These are phyloP conservation scores for Myiagra hebetior DNA, from an alignment of 2,113 vertebrate species.

Conservation along the genomic window DNA sequence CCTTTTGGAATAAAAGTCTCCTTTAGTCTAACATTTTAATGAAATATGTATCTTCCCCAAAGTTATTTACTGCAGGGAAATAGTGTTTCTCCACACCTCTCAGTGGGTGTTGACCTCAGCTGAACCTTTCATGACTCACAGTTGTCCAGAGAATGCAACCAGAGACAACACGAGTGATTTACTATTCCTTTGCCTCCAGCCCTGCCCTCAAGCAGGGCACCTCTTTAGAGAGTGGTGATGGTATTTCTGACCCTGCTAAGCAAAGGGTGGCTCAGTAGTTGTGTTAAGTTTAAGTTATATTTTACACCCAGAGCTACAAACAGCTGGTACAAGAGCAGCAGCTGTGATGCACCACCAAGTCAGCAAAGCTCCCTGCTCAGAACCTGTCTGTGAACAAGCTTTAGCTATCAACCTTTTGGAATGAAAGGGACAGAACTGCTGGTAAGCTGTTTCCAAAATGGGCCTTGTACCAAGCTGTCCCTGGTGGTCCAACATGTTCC, in stretches of 20 bases:
- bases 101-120: neutral
- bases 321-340: neutral
- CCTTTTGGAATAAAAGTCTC: neutral
- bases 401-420: neutral
- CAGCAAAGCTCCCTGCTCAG: neutral
- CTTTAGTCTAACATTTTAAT: neutral
- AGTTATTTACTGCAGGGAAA: neutral
- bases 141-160: neutral
- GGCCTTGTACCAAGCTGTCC: neutral
- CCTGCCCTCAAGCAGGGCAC: neutral
- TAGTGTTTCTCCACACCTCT: neutral
- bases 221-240: accelerated
- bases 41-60: neutral
- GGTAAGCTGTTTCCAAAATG: neutral
- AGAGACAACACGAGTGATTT: neutral
- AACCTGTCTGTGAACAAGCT: neutral
- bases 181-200: neutral
- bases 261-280: neutral
- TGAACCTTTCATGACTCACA: neutral
- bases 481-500: accelerated
- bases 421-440: neutral
- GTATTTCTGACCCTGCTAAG: neutral
- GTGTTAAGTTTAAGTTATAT: neutral
- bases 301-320: neutral
- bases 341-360: neutral